Evolutionary conservation across 2,797 vertebrate species (phyloP).

Genomic region (Columba guinea): DNA sequence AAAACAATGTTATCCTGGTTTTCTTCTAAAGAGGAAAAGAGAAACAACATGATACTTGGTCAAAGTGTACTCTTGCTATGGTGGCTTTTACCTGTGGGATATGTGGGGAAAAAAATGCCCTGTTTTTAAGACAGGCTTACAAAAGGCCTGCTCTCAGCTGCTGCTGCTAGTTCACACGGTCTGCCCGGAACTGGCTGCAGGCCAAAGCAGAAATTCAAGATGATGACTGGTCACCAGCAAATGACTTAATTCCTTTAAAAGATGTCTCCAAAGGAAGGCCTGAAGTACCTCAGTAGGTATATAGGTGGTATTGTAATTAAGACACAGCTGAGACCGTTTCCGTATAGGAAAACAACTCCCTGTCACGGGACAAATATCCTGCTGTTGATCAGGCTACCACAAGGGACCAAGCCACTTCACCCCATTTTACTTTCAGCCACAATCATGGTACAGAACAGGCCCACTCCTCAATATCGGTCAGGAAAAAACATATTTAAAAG

Average conservation of each 20-base stretch:
- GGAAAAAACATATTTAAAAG: conserved; percentile 17
- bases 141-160: background rate
- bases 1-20: background rate
- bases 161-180: background rate
- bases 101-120: fast-evolving
- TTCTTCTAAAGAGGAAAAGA: background rate
- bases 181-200: background rate
- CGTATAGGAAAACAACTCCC: conserved; percentile 46
- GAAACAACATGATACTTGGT: background rate
- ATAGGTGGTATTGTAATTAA: conserved; percentile 40
- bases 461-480: background rate
- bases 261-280: conserved; percentile 26
- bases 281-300: background rate
- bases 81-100: background rate
- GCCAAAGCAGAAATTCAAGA: conserved; percentile 30
- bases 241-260: conserved; percentile 53
- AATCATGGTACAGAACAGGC: background rate
- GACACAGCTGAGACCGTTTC: background rate
- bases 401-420: background rate
- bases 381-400: background rate
- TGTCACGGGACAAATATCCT: background rate
- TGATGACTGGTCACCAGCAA: background rate
- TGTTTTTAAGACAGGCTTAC: background rate
- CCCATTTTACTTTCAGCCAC: background rate
- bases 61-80: background rate